A percentile compares a stretch with the other conserved stretches of the same genome.
These are phyloP conservation scores for Diprion similis DNA, from an alignment of 1,140 invertebrate species.

Conservation along the genomic window DNA sequence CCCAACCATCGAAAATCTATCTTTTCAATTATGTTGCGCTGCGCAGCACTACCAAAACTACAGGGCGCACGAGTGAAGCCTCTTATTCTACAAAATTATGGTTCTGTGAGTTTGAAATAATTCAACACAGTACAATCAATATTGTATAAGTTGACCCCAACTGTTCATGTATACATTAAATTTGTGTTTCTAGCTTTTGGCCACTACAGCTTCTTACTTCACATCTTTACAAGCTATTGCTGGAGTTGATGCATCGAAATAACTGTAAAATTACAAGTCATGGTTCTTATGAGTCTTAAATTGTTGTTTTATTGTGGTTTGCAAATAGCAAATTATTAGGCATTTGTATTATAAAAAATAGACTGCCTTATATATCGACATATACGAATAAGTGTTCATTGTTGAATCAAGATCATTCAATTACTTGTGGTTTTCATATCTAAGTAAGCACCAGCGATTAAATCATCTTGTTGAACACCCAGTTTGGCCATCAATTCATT, in stretches of 20 bases:
- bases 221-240: conserved; percentile 11
- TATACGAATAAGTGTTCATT: conserved; percentile 14
- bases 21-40: background rate
- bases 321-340: background rate
- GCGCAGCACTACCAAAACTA: background rate
- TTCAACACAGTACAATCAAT: background rate
- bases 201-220: conserved; percentile 10
- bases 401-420: conserved; percentile 13
- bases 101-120: background rate
- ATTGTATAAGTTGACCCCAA: background rate
- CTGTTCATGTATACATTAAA: background rate
- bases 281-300: no score
- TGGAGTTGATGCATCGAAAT: background rate
- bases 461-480: conserved; percentile 70
- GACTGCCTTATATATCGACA: background rate
- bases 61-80: background rate
- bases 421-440: conserved; percentile 62
- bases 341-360: background rate
- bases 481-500: conserved; percentile 73
- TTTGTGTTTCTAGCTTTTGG: background rate
- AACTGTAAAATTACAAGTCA: no score
- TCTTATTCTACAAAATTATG: background rate
- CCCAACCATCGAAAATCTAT: background rate
- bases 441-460: conserved; percentile 80
- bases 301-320: no score